A percentile compares a stretch with the other conserved stretches of the same genome.
Conservation (phyloP, 64 coral and sea anemone genomes). For the Montipora sp. region DNA sequence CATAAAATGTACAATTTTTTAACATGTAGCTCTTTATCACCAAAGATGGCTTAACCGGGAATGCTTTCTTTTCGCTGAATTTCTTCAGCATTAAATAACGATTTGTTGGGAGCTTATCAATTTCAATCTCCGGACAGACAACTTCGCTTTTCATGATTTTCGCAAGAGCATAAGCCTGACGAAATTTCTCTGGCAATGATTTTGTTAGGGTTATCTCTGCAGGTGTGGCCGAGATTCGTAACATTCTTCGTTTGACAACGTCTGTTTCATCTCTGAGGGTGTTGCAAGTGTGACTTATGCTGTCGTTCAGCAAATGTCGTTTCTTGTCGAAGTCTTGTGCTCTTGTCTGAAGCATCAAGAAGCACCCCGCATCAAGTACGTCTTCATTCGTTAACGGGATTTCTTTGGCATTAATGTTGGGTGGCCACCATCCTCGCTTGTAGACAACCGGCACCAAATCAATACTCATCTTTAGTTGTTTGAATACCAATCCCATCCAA, state of each 20-base stretch:
- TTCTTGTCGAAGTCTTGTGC: slow-evolving; percentile 10
- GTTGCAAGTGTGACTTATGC: slow-evolving; percentile 35
- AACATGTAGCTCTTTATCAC: slow-evolving; percentile 66
- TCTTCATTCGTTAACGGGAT: slow-evolving; percentile 3
- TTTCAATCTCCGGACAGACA: slow-evolving; percentile 44
- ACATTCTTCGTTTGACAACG: slow-evolving; percentile 28
- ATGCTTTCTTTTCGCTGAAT: slow-evolving; percentile 4
- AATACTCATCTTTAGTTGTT: slow-evolving; percentile 43
- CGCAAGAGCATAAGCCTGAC: slow-evolving; percentile 45
- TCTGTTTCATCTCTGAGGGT: neutral
- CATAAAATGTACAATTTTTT: slow-evolving; percentile 50
- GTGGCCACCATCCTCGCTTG: slow-evolving; percentile 30
- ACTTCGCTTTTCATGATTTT: slow-evolving; percentile 50
- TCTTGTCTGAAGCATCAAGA: slow-evolving; percentile 13
- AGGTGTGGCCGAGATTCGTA: slow-evolving; percentile 36
- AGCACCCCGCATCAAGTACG: slow-evolving; percentile 1
- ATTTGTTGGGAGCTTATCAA: slow-evolving; percentile 26
- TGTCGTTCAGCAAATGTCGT: slow-evolving; percentile 9
- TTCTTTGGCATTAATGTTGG: slow-evolving; percentile 7
- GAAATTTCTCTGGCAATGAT: slow-evolving; percentile 42
- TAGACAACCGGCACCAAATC: slow-evolving; percentile 4
- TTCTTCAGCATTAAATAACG: slow-evolving; percentile 4
- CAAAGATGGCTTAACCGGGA: slow-evolving; percentile 14
- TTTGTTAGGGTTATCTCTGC: slow-evolving; percentile 42
- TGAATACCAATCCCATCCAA: slow-evolving; percentile 44